Conservation (phyloP, 2,113 vertebrate genomes). For the Eurystomus gularis region DNA sequence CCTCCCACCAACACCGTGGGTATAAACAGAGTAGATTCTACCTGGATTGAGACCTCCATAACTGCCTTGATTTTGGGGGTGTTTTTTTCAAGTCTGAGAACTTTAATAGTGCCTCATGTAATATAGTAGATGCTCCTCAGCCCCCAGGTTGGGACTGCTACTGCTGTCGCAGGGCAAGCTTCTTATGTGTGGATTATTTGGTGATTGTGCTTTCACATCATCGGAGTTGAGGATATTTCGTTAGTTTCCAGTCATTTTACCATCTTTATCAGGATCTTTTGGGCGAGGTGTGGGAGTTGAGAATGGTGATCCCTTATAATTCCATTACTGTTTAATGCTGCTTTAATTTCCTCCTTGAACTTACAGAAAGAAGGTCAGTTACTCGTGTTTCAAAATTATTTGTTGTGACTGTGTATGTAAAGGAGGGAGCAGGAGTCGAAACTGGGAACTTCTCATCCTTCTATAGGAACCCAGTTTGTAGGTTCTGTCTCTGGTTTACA, state of each 20-base stretch:
- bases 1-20: not conserved
- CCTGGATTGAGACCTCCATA: not conserved
- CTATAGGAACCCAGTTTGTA: not conserved
- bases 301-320: not conserved
- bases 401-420: rapidly evolving
- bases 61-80: not conserved
- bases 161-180: too few relatives aligned
- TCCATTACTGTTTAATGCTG: not conserved
- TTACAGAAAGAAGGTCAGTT: not conserved
- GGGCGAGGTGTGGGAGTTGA: not conserved
- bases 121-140: rapidly evolving
- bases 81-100: not conserved
- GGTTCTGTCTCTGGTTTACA: not conserved
- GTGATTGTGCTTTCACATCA: not conserved
- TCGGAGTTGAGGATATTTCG: too few relatives aligned
- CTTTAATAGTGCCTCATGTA: not conserved
- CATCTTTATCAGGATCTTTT: rapidly evolving
- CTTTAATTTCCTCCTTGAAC: not conserved
- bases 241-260: not conserved
- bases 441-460: not conserved
- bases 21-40: not conserved
- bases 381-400: not conserved
- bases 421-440: not conserved
- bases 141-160: rapidly evolving
- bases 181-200: not conserved